Evolutionary conservation across 2,113 vertebrate genomes (phyloP), one percentile per base, ranked within the genome.

Genomic region (Chrysemys picta): DNA sequence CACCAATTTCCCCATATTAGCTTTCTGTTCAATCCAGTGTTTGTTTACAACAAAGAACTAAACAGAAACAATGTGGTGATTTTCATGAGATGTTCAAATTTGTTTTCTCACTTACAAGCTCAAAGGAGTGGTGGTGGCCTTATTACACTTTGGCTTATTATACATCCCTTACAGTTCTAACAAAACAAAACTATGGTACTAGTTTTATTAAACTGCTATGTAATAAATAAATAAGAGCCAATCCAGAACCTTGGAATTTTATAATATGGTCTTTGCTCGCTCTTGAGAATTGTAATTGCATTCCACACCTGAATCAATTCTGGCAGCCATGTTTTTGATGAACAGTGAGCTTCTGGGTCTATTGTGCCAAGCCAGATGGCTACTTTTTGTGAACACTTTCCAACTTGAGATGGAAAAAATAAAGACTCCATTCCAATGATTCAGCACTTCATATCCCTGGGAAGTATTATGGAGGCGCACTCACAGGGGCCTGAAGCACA

Each of bases 311-410:
- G 90, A 94, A 78, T 93, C 89, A 92, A 87, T 90, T 53, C 90
- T 94, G 93, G 93, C 83, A 97, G 80, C 38, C 38, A 22, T 93
- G 47, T 89, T 96, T 93, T 53, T 52, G 49, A 80, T 89, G 85
- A 85, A 78, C 80, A 89, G 76, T 22, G 25, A 93, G 91, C 52
- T 82, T 91, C 87, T 94, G 91, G 90, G 82, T 96, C 93, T 93
- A 87, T 89, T 89, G 82, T 35, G 83, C 87, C 56, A 94, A 96
- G 29, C 56, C 96, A 97, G 91, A 95, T 96, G 94, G 89, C 38
- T 89, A 84, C 53, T 88, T 95, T 94, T 89, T 89, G 35, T 38
- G 85, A 96, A 17, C 5, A 45, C 38, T 91, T 95, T 95, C 76
- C 87, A 96, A 87, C 38, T 78, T 91, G 62, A 85, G 87, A 95